A percentile compares a stretch with the other conserved stretches of the same genome.
Conservation (phyloP, 2,888 invertebrate genomes). For the Drosophila peninsularis region DNA sequence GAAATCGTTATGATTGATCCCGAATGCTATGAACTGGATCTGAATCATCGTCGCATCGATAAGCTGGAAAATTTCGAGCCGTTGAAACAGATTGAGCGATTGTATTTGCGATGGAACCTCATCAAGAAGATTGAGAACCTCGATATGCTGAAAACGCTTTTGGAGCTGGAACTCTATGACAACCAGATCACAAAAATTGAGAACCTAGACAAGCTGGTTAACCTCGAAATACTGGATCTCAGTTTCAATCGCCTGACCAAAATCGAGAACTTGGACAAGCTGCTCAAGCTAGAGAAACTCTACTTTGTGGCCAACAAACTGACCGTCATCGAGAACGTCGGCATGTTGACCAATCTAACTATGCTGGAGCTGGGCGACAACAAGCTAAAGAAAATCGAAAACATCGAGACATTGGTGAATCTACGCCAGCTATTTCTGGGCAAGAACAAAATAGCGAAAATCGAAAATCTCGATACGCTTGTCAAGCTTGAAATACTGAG, state of each 20-base stretch:
- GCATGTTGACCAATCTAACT: slow-evolving; percentile 90
- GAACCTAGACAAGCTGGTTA: slow-evolving; percentile 93
- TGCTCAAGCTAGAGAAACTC: slow-evolving; percentile 91
- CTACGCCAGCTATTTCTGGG: slow-evolving; percentile 94
- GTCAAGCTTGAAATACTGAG: slow-evolving; percentile 92
- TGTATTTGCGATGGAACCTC: slow-evolving; percentile 97
- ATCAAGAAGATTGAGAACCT: slow-evolving; percentile 97
- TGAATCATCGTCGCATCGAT: slow-evolving; percentile 94
- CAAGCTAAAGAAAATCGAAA: slow-evolving; percentile 94
- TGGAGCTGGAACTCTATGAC: slow-evolving; percentile 97
- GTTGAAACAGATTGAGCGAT: slow-evolving; percentile 89
- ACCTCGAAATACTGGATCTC: slow-evolving; percentile 95
- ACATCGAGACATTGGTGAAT: slow-evolving; percentile 90
- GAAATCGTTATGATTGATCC: slow-evolving; percentile 83
- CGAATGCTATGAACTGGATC: slow-evolving; percentile 87
- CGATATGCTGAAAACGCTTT: slow-evolving; percentile 89
- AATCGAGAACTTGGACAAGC: slow-evolving; percentile 91
- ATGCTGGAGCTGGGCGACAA: slow-evolving; percentile 98
- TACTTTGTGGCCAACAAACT: slow-evolving; percentile 97
- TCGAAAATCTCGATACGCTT: slow-evolving; percentile 92
- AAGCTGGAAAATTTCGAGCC: slow-evolving; percentile 94
- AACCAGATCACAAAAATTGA: slow-evolving; percentile 97
- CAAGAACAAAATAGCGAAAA: slow-evolving; percentile 96
- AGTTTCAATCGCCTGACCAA: slow-evolving; percentile 97
- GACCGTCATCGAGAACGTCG: slow-evolving; percentile 93